These are phyloP conservation scores for Hetaerina titia DNA, from an alignment of 2,888 invertebrate species.

Conservation along the genomic window DNA sequence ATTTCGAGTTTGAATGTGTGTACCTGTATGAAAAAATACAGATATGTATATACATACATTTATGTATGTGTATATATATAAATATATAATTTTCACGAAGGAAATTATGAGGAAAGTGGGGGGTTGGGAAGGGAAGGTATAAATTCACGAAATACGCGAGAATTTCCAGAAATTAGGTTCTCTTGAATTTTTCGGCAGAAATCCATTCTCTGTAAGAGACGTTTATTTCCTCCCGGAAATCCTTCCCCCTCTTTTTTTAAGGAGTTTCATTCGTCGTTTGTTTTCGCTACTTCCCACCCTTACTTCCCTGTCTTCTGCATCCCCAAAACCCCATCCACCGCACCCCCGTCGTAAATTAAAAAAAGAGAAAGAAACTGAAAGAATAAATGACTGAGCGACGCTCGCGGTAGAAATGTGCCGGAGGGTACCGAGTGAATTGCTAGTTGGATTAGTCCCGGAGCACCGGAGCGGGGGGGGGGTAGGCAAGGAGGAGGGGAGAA, in stretches of 20 bases:
- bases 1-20: no score
- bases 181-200: background rate
- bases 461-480: background rate
- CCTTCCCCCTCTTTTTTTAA: background rate
- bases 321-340: background rate
- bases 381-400: background rate
- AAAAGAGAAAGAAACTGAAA: constrained; percentile 12
- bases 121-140: background rate
- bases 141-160: background rate
- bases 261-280: constrained; percentile 21
- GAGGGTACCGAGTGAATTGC: constrained; percentile 36
- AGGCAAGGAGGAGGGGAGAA: background rate
- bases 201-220: constrained; percentile 25
- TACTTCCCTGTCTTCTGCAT: background rate
- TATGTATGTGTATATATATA: background rate
- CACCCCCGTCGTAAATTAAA: constrained; percentile 25
- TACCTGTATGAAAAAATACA: no score
- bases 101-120: background rate
- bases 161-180: constrained; percentile 10
- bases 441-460: constrained; percentile 26
- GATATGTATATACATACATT: no score
- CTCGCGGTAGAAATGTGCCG: constrained; percentile 21
- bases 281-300: background rate
- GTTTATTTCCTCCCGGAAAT: constrained; percentile 32
- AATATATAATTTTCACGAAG: background rate